Conservation (phyloP, 2,888 invertebrate species). For the Tribolium freemani region DNA sequence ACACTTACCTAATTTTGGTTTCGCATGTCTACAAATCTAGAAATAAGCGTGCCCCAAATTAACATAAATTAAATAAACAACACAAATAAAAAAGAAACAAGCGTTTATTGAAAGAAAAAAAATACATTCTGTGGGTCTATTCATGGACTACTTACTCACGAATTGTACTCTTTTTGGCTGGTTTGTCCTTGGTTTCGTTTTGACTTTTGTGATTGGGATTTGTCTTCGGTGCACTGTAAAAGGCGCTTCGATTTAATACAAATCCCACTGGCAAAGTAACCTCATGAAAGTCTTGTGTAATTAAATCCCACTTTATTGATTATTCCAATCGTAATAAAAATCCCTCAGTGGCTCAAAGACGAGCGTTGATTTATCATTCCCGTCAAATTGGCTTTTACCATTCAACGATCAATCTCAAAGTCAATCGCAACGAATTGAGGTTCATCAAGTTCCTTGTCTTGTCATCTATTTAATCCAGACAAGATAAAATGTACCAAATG, state of each 20-base stretch:
- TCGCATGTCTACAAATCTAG: conserved; percentile 19
- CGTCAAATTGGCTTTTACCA: conserved; percentile 7
- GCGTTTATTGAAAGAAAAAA: conserved; percentile 43
- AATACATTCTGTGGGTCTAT: conserved; percentile 32
- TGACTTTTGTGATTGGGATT: conserved; percentile 84
- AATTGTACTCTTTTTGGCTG: conserved; percentile 93
- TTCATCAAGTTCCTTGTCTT: conserved; percentile 6
- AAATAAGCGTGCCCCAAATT: conserved; percentile 22
- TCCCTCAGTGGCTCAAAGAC: neutral
- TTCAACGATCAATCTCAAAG: conserved; percentile 16
- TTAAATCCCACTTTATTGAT: neutral
- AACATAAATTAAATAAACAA: conserved; percentile 34
- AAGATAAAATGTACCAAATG: too few species aligned
- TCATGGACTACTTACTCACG: conserved; percentile 81
- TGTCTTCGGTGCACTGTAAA: conserved; percentile 70
- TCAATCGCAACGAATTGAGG: neutral
- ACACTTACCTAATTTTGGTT: conserved; percentile 20
- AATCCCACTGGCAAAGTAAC: neutral
- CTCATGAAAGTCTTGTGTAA: conserved; percentile 12
- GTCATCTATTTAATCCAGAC: conserved; percentile 5
- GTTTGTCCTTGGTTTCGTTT: conserved; percentile 83
- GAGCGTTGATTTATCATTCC: conserved; percentile 11
- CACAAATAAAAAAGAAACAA: conserved; percentile 32
- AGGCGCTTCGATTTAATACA: neutral
- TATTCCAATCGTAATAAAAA: neutral